These are phyloP conservation scores for Pipistrellus pygmaeus DNA, from an alignment of 2,797 vertebrate genomes.

Conservation along the genomic window DNA sequence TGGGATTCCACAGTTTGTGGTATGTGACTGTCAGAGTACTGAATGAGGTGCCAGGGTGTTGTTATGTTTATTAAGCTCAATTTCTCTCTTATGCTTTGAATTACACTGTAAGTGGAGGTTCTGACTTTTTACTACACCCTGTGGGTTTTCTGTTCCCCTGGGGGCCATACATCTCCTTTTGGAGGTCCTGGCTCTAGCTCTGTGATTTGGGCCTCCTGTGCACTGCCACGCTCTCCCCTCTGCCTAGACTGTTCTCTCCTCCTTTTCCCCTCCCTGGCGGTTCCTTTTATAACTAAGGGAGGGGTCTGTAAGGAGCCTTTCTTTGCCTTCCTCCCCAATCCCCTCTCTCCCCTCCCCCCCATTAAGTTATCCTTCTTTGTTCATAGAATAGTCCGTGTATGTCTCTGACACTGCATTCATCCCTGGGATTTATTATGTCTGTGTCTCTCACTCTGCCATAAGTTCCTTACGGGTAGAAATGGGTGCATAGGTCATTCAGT, in stretches of 20 bases:
- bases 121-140: neutral
- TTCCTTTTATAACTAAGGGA: neutral
- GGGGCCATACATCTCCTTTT: neutral
- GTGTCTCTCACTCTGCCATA: neutral
- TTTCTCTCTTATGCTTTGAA: slow-evolving; percentile 47
- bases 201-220: neutral
- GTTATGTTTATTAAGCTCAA: neutral
- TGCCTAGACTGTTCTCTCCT: neutral
- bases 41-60: neutral
- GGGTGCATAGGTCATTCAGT: neutral
- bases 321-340: neutral
- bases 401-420: neutral
- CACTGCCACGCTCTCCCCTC: neutral
- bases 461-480: slow-evolving; percentile 31
- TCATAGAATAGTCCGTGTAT: neutral
- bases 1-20: neutral
- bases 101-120: slow-evolving; percentile 4
- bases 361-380: neutral
- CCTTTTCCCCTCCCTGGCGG: neutral
- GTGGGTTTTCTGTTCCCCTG: neutral
- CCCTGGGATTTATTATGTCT: neutral
- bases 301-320: neutral
- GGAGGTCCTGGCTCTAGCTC: neutral
- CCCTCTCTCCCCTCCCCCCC: neutral
- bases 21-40: neutral